These are phyloP conservation scores for Mystacornis crossleyi DNA, from an alignment of 2,113 vertebrate genomes.

Conservation along the genomic window DNA sequence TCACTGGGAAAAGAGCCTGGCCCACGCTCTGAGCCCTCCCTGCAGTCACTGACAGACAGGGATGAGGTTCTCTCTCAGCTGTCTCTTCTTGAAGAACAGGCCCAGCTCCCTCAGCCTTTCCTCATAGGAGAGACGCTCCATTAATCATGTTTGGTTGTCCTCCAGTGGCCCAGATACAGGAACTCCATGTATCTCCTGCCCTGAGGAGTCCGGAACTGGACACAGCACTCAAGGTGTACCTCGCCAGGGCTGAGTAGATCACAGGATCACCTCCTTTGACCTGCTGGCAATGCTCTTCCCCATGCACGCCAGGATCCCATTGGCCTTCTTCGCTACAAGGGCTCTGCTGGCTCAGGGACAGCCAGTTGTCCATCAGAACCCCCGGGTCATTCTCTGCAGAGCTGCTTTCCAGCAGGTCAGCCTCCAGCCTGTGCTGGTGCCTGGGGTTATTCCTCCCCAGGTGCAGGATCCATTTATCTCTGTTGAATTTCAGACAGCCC, in stretches of 20 bases:
- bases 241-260: background rate
- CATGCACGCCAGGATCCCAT: background rate
- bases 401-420: background rate
- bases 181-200: background rate
- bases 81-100: background rate
- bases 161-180: background rate
- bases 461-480: background rate
- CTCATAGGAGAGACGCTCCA: rapidly evolving
- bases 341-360: background rate
- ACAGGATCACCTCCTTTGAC: background rate
- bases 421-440: background rate
- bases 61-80: background rate
- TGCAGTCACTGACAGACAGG: background rate
- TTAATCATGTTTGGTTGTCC: background rate
- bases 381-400: background rate
- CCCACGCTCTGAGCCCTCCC: background rate
- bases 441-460: background rate
- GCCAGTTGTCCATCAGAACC: background rate
- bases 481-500: background rate
- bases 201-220: background rate
- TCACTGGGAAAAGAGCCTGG: background rate
- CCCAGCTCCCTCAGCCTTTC: background rate
- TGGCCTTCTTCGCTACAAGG: background rate
- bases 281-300: background rate
- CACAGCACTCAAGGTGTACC: background rate